Evolutionary conservation across 2,888 invertebrate species (phyloP).

Genomic region (Coleophora deauratella): DNA sequence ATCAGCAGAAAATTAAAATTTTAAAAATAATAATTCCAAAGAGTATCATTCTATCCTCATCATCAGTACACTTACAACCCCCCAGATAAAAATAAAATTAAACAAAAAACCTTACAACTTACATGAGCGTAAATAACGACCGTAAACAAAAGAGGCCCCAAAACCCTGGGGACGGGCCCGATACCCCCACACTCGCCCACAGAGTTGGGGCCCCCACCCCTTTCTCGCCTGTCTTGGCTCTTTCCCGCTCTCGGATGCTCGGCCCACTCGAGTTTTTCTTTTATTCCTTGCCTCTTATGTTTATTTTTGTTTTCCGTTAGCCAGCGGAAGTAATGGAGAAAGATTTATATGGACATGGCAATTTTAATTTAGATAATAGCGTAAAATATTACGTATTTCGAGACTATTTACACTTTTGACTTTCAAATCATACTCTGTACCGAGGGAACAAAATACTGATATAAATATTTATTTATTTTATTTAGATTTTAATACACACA

Average conservation of each 20-base stretch:
- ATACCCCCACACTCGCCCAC: conserved; percentile 11
- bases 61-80: conserved; percentile 14
- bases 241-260: conserved; percentile 44
- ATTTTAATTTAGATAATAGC: conserved; percentile 1
- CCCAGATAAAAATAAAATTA: conserved; percentile 26
- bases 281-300: conserved; percentile 66
- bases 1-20: too few species aligned
- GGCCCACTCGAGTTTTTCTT: conserved; percentile 67
- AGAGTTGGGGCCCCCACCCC: conserved; percentile 15
- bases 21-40: too few species aligned
- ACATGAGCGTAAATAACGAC: conserved; percentile 43
- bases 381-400: conserved; percentile 1
- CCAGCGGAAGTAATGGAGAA: conserved; percentile 63
- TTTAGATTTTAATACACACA: too few species aligned
- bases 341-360: conserved; percentile 36
- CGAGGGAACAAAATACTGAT: too few species aligned
- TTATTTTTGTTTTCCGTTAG: conserved; percentile 72
- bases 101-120: conserved; percentile 34
- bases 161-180: conserved; percentile 32
- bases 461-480: too few species aligned
- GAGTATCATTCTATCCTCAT: too few species aligned
- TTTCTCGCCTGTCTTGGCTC: conserved; percentile 34
- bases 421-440: too few species aligned
- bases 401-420: too few species aligned
- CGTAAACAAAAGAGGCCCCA: conserved; percentile 57